These are phyloP conservation scores for Tachysurus vachellii DNA, from an alignment of 2,113 vertebrate genomes.

Conservation along the genomic window DNA sequence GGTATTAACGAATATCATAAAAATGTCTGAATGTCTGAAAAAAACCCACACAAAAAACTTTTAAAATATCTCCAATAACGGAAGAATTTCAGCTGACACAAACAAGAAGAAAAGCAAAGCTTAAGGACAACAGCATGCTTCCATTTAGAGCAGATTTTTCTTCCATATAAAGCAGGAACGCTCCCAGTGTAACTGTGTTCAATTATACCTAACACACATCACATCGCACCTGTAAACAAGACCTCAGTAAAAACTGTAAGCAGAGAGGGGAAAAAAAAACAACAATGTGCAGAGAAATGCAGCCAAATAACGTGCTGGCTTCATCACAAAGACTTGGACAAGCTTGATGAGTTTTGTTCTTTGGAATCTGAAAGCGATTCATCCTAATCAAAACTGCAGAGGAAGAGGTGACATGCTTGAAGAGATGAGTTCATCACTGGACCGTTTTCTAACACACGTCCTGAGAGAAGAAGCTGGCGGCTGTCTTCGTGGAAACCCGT, in stretches of 20 bases:
- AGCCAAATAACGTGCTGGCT: not conserved
- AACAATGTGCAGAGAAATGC: not conserved
- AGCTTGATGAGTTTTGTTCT: not conserved
- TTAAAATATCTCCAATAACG: not conserved
- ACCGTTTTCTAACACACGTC: not conserved
- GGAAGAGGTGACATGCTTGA: not conserved
- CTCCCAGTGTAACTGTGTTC: constrained; percentile 15
- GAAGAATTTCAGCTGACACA: not conserved
- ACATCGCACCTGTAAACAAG: constrained; percentile 35
- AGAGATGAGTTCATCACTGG: not conserved
- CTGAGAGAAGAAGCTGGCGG: not conserved
- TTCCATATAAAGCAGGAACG: not conserved
- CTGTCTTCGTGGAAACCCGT: not conserved
- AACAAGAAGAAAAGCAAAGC: not conserved
- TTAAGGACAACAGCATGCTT: constrained; percentile 2
- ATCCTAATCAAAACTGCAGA: not conserved
- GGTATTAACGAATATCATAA: not conserved
- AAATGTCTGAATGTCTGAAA: too few species aligned
- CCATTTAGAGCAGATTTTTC: not conserved
- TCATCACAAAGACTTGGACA: not conserved
- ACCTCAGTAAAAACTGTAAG: constrained; percentile 18
- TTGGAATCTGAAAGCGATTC: not conserved
- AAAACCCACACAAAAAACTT: not conserved
- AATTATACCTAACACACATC: constrained; percentile 35
- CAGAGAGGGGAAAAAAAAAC: not conserved